phyloP scores from a whole-genome alignment of 2,888 invertebrate genomes.

The Drosophila pegasa region DNA sequence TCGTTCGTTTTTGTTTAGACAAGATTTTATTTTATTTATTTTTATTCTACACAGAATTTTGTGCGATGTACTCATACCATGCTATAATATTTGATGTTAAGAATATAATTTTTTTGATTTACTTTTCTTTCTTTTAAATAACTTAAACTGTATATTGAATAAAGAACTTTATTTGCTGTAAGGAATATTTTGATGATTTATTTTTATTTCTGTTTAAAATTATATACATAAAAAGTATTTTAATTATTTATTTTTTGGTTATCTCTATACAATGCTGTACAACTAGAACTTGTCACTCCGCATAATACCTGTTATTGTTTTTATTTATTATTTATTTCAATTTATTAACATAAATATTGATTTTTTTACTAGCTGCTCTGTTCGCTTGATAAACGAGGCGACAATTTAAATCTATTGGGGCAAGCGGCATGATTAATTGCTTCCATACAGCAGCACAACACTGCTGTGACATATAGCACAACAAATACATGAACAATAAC shows the following conservation, averaged over 20 bases:
- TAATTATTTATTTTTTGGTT: not conserved
- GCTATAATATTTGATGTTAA: not conserved
- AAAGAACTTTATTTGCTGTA: not conserved
- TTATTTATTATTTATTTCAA: constrained; percentile 39
- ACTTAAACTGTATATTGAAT: no score
- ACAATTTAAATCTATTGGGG: constrained; percentile 81
- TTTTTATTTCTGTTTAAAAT: not conserved
- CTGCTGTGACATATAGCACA: constrained; percentile 51
- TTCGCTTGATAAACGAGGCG: constrained; percentile 75
- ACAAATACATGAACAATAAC: constrained; percentile 45
- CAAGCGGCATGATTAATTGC: constrained; percentile 70
- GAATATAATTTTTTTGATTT: not conserved
- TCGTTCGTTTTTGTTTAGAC: not conserved
- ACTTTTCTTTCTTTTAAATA: not conserved
- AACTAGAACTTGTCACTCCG: not conserved
- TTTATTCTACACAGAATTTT: no score
- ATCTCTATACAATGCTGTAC: not conserved
- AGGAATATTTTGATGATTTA: not conserved
- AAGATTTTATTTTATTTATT: no score
- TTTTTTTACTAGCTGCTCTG: constrained; percentile 19
- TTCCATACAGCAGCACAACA: constrained; percentile 44
- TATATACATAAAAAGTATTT: not conserved
- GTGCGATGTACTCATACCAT: not conserved
- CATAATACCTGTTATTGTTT: not conserved
- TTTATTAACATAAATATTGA: constrained; percentile 38